Evolutionary conservation across 2,113 vertebrate genomes (phyloP), one percentile per base, ranked within the genome.

Genomic region (Bagarius yarrelli): DNA sequence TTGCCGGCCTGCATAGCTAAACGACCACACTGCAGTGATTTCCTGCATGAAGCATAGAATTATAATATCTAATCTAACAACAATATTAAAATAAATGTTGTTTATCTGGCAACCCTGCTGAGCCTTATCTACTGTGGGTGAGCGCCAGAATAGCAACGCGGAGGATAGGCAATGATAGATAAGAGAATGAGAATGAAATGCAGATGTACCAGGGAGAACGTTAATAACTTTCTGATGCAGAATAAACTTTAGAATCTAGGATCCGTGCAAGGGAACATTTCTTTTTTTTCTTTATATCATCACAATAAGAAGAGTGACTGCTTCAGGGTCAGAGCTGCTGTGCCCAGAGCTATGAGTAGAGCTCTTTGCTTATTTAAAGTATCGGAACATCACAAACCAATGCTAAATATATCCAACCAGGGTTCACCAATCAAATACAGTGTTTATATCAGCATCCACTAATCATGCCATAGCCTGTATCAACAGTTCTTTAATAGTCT

Each of bases 271-370:
- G 16, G 1, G 14, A 16, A 13, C 25, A 8, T 15, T 36, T 32
- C 4, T 9, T 5, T 13, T 47, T 25, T 15, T 13, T 44, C 23
- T 57, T 70, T 79, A 53, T 25, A 56, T 57, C 9, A 30, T 53
- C 52, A 47, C 36, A 44, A 14, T 69, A 63, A 69, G 63, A 56
- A 44, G 78, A 25, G 9, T 59, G 14, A 8, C 25, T 14, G n/a
- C 66, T 50, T 19, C 66, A 59, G 47, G 64, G 64, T 69, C 66
- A 59, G 30, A 16, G 56, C n/a, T 55, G n/a, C 78, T 44, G 50
- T 30, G 36, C 23, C 1, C 50, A 11, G 50, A 32, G 53, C 36
- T 67, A 78, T 53, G 61, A 67, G 55, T n/a, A 55, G 30, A 76
- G 74, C 23, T 16, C 1, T 25, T n/a, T 15, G 36, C 52, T 27